A percentile compares a stretch with the other conserved stretches of the same genome.
These are phyloP conservation scores for Macrostomum lignano DNA, from an alignment of 1,140 invertebrate species.

Conservation along the genomic window DNA sequence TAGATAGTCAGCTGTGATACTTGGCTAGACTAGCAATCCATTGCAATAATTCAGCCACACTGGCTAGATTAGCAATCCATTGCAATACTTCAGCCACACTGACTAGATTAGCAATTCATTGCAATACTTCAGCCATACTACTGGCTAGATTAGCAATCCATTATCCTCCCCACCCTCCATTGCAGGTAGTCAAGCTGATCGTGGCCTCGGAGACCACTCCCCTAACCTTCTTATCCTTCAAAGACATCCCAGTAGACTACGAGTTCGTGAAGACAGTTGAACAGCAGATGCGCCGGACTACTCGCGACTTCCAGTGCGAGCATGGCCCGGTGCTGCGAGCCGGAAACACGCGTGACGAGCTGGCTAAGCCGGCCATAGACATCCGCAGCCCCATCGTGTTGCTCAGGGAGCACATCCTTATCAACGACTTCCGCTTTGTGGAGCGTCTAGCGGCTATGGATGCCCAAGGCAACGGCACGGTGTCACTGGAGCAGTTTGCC, in stretches of 20 bases:
- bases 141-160: no score
- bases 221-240: not conserved
- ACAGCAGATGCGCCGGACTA: conserved; percentile 14
- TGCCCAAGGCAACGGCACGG: conserved; percentile 10
- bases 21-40: no score
- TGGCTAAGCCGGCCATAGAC: conserved; percentile 18
- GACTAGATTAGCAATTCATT: no score
- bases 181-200: no score
- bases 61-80: no score
- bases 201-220: not conserved
- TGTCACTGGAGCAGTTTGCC: conserved; percentile 17
- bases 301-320: conserved; percentile 13
- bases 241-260: conserved; percentile 23
- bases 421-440: conserved; percentile 17
- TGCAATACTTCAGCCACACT: no score
- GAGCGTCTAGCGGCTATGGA: conserved; percentile 18
- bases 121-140: no score
- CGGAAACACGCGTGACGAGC: conserved; percentile 19
- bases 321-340: conserved; percentile 17
- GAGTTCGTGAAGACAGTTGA: conserved; percentile 19
- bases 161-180: no score
- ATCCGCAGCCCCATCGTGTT: conserved; percentile 15
- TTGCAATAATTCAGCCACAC: no score
- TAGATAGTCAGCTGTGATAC: no score
- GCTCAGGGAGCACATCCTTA: conserved; percentile 17